phyloP scores from a whole-genome alignment of 1,140 invertebrate species.

The Pogonus chalceus region DNA sequence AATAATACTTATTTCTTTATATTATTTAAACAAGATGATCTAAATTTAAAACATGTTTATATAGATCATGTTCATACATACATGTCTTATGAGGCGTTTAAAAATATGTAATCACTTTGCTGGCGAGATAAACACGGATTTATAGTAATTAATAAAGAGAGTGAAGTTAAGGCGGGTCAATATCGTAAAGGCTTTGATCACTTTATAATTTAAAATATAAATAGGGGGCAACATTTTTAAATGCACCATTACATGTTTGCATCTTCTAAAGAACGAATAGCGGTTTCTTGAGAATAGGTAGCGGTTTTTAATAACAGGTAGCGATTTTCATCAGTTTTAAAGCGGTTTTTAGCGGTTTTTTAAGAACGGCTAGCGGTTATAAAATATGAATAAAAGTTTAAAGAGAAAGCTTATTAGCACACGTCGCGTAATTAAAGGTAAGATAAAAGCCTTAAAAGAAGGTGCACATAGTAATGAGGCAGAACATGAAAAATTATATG shows the following conservation, averaged over 20 bases:
- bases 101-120: slow-evolving; percentile 23
- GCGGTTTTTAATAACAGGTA: no score
- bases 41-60: slow-evolving; percentile 33
- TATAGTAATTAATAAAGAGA: slow-evolving; percentile 24
- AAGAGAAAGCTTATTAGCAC: background rate
- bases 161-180: slow-evolving; percentile 17
- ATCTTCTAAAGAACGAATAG: no score
- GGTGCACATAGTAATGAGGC: background rate
- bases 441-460: background rate
- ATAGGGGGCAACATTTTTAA: no score
- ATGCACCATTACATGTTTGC: no score
- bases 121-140: slow-evolving; percentile 22
- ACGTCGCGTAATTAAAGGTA: background rate
- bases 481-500: background rate
- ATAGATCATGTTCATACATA: slow-evolving; percentile 29
- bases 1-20: slow-evolving; percentile 32
- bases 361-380: no score
- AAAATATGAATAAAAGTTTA: background rate
- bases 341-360: no score
- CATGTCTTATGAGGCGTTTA: slow-evolving; percentile 27
- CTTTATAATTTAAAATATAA: slow-evolving; percentile 17
- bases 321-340: no score
- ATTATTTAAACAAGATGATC: slow-evolving; percentile 32
- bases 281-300: no score
- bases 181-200: slow-evolving; percentile 24